A percentile compares a stretch with the other conserved stretches of the same genome.
phyloP scores from a whole-genome alignment of 2,113 vertebrate genomes.

The Mesoclemmys tuberculata region DNA sequence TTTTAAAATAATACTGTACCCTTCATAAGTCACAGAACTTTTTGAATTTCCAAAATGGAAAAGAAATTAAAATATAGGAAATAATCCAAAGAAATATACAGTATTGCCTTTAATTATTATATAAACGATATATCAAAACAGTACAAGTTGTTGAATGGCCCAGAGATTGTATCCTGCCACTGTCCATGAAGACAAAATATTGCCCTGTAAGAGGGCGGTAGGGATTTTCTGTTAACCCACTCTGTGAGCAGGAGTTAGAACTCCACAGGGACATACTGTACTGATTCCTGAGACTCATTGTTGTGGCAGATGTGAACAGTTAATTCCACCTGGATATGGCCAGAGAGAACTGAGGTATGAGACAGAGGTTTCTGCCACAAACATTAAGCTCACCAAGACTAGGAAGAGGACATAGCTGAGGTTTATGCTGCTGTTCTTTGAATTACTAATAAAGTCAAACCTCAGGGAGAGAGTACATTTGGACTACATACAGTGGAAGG shows the following conservation, averaged over 20 bases:
- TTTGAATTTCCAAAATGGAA: slow-evolving; percentile 2
- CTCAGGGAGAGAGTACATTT: neutral
- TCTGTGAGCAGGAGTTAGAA: neutral
- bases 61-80: neutral
- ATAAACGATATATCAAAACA: neutral
- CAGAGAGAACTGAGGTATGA: neutral
- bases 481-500: neutral
- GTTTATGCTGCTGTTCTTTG: neutral
- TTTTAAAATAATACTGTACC: neutral
- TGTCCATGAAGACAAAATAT: neutral
- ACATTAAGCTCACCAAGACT: neutral
- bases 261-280: neutral
- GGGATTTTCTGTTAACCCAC: neutral
- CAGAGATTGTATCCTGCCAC: neutral
- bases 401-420: neutral
- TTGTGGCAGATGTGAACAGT: neutral
- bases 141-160: neutral
- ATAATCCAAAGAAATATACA: neutral
- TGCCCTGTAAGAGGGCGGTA: neutral
- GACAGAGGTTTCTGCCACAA: neutral
- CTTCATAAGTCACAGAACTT: neutral
- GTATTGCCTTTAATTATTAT: neutral
- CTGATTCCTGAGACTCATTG: neutral
- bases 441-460: neutral
- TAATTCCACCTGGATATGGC: neutral